Base-by-base conservation (phyloP, 2,797 vertebrate genomes). In the Alfaro cultratus region DNA sequence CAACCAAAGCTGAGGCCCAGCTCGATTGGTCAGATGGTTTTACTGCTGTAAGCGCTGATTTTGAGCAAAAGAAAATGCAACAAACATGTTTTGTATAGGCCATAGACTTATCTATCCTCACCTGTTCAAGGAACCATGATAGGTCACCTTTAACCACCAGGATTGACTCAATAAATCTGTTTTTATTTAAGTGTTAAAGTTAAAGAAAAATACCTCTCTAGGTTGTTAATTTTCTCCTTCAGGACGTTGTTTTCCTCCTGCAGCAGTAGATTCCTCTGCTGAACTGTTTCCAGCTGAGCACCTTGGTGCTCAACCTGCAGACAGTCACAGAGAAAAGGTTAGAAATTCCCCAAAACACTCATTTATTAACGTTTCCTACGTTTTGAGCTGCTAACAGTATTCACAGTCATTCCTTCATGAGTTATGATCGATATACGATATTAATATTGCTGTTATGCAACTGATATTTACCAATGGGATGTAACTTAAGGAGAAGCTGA, bases 231-330 rank as follows among this genome's bases (percentile, higher is more conserved):
- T 86, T 96, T 97, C 84, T 97, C 94, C 82, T 94, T 95, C 85
- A 98, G 94, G 75, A 96, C 92, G 62, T 95, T 96, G 94, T 97
- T 99, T 91, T 98, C 97, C 78, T 98, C 97, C 90, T 97, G 96
- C 85, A 97, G 95, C 80, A 96, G 93, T 57, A 96, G 88, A 84
- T 96, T 97, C 88, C 95, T 97, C 87, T 97, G 96, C 93, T 97
- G 97, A 11, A 95, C 89, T 62, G 92, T 93, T 92, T 97, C 97
- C 95, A 97, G 93, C 95, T 97, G 97, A 93, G 95, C 84, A 45
- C 96, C 96, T 87, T 98, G 97, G 74, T 98, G 96, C 77, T 98
- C 97, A 90, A 98, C 96, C 98, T 98, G 95, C 80, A 91, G n/a
- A 80, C 0, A n/a, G 74, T 77, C 72, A 77, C 36, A 15, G 10